Base-by-base conservation (phyloP, 2,113 vertebrate genomes). In the Gambusia holbrooki region DNA sequence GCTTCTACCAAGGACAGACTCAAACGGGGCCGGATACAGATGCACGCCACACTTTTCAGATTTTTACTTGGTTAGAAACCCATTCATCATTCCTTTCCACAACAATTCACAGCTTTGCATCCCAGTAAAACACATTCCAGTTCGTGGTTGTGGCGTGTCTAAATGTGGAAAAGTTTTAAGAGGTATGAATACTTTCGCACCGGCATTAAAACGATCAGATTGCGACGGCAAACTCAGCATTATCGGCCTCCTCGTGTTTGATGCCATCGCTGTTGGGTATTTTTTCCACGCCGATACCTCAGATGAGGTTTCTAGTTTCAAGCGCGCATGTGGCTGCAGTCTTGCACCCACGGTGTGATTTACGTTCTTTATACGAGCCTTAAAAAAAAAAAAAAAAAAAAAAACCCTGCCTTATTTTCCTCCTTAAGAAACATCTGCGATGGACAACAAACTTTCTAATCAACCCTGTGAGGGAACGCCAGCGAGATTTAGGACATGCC, bases 391-490 rank as follows among this genome's bases (percentile, higher is more conserved):
- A 1, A 84, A 29, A 1, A 1, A 0, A 29, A 29, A 30, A 30
- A 30, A 3, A 30, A 3, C 30, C 3, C 76, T 5, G 30, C 68
- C 83, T 77, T 82, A 62, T 83, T 87, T 80, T 61, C 42, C 71
- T 32, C 29, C 32, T 13, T 62, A 40, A 83, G 77, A 89, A 77
- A 35, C 81, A 84, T 84, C 60, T 79, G 62, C 84, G 88, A 89
- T 89, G 74, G 77, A 87, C 84, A 73, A 83, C 86, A 89, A 82
- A 69, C 77, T 51, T 81, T 86, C 80, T 68, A 84, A 85, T 88
- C 84, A 86, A 71, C 75, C 71, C 14, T 29, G 51, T 54, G 51
- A 69, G 82, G 83, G 75, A 71, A 82, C 80, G 79, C 79, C 88
- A 84, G 42, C 28, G 77, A 75, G 71, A 88, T 76, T 74, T 77